Evolutionary conservation across 1,140 invertebrate genomes (phyloP), one percentile per base, ranked within the genome.

Genomic region (Trichomalopsis sarcophagae): DNA sequence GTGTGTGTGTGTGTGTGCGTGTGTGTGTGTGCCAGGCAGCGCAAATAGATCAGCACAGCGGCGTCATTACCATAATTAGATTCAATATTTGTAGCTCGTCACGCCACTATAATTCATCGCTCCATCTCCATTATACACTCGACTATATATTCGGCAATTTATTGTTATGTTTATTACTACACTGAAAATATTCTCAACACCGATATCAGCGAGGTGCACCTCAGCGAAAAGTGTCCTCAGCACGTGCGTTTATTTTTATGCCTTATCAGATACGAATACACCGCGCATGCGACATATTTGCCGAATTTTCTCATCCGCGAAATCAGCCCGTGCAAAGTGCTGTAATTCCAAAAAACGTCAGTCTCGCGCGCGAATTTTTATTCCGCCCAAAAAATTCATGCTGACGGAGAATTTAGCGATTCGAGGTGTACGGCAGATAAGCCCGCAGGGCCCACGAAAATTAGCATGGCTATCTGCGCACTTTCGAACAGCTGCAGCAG

Each of bases 51-150:
- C 89, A 87, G 87, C 86, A 86, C 33, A 87, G 2, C 27, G 33
- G 87, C 82, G 91, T 91, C 82, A 92, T 91, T 91, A 91, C 86
- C 90, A 92, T 92, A 92, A 92, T 92, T 91, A 92, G 87, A 91
- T 91, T 91, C 90, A 90, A 92, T 91, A 92, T 91, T 92, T 92
- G 89, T 90, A 90, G 88, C 91, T 89, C 90, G 88, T 33, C 91
- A 91, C 89, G 90, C 86, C 88, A 88, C 87, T 90, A 89, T 91
- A 90, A 91, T 91, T 91, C 90, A 91, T 91, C 86, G 81, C 71
- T 71, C 88, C 68, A 84, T 88, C 87, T 87, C 14, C 7, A 17
- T n/a, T n/a, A n/a, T n/a, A n/a, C 55, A 62, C 14, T 62, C 21
- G 17, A n/a, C 14, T 17, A 6, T 62, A 17, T n/a, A 62, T 62